Evolutionary conservation across 1,140 invertebrate species (phyloP).

Genomic region (Sipha flava): DNA sequence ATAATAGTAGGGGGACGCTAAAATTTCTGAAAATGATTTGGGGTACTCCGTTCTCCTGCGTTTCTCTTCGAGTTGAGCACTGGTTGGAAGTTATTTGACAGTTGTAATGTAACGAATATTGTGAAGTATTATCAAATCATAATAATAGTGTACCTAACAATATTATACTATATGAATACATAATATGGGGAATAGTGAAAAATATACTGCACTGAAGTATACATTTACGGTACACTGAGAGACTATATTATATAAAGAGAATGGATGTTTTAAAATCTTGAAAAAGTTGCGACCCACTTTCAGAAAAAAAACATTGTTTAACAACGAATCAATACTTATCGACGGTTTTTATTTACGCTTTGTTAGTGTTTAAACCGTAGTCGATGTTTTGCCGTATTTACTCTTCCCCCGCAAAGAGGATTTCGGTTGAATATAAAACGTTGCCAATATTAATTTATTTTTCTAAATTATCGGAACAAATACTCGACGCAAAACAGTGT

Average conservation of each 20-base stretch:
- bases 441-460: neutral
- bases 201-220: neutral
- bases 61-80: no score
- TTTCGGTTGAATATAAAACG: neutral
- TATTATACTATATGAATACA: neutral
- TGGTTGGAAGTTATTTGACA: no score
- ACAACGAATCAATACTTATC: conserved; percentile 15
- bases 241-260: neutral
- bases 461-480: neutral
- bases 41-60: no score
- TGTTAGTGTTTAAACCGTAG: neutral
- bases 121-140: no score
- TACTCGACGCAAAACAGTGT: no score
- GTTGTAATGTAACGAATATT: no score
- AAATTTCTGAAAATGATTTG: no score
- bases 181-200: neutral
- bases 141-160: no score
- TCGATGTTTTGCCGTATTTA: neutral
- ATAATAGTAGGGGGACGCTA: no score
- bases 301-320: neutral
- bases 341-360: conserved; percentile 11
- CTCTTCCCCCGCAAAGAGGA: neutral
- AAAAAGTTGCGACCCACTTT: conserved; percentile 8
- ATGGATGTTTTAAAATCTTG: neutral
- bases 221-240: neutral